Conservation (phyloP, 2,113 vertebrate genomes). For the Microtus oregoni region DNA sequence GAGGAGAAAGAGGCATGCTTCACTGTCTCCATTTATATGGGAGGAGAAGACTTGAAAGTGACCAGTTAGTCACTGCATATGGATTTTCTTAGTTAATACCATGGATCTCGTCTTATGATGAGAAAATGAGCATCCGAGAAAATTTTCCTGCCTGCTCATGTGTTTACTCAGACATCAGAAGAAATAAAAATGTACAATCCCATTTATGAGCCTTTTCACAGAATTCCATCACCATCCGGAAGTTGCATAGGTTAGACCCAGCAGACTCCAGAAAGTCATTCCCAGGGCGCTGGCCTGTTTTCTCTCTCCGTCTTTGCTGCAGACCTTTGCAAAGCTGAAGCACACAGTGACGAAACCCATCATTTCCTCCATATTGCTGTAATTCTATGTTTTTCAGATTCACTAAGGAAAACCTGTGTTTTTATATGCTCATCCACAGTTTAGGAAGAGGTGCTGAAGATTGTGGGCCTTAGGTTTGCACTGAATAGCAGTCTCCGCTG, state of each 20-base stretch:
- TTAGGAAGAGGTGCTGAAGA: background rate
- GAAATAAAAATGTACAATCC: background rate
- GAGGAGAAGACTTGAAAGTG: background rate
- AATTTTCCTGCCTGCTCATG: background rate
- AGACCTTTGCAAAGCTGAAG: background rate
- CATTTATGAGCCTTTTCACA: background rate
- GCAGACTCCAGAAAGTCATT: background rate
- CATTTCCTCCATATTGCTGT: background rate
- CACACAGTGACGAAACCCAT: background rate
- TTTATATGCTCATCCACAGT: background rate
- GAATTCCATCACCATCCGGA: background rate
- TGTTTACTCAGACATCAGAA: background rate
- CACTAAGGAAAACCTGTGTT: background rate
- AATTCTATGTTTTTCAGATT: background rate
- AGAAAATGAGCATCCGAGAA: background rate
- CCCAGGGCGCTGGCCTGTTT: background rate
- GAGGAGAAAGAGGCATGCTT: background rate
- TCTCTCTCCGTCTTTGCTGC: background rate
- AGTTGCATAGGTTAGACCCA: background rate
- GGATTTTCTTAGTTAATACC: slow-evolving; percentile 29
- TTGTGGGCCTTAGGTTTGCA: background rate
- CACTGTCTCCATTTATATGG: background rate
- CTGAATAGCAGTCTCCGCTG: background rate
- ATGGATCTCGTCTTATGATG: background rate
- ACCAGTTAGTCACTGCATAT: background rate